These are phyloP conservation scores for Tipula confusa DNA, from an alignment of 2,888 invertebrate genomes.

Conservation along the genomic window DNA sequence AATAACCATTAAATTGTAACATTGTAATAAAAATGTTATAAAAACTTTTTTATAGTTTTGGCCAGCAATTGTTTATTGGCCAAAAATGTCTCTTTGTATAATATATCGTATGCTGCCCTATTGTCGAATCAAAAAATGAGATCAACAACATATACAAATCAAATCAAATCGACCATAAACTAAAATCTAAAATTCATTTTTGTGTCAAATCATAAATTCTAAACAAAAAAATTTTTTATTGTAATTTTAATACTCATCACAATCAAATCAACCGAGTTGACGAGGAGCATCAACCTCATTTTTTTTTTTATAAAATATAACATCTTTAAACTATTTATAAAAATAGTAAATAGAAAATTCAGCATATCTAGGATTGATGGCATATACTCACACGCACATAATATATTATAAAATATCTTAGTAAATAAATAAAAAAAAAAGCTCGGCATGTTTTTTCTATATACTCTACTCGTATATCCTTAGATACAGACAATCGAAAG, in stretches of 20 bases:
- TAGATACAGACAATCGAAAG: neutral
- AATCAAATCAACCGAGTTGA: slow-evolving; percentile 6
- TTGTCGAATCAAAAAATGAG: neutral
- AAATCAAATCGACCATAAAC: neutral
- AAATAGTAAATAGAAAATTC: neutral
- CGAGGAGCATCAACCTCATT: neutral
- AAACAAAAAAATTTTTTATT: neutral
- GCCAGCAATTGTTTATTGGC: neutral
- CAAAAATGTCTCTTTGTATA: neutral
- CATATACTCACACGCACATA: neutral
- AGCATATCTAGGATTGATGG: neutral
- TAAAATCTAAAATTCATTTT: neutral
- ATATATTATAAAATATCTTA: neutral
- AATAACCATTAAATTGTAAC: neutral
- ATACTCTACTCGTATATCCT: neutral
- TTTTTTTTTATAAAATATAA: no score
- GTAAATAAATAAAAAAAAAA: neutral
- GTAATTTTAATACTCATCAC: neutral
- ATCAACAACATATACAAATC: neutral
- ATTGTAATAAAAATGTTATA: neutral
- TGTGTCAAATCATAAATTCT: slow-evolving; percentile 20
- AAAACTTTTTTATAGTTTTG: neutral
- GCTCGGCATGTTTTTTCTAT: neutral
- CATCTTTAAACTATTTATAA: neutral
- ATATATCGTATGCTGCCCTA: neutral